Evolutionary conservation across 2,797 vertebrate genomes (phyloP).

Genomic region (Zalophus californianus): DNA sequence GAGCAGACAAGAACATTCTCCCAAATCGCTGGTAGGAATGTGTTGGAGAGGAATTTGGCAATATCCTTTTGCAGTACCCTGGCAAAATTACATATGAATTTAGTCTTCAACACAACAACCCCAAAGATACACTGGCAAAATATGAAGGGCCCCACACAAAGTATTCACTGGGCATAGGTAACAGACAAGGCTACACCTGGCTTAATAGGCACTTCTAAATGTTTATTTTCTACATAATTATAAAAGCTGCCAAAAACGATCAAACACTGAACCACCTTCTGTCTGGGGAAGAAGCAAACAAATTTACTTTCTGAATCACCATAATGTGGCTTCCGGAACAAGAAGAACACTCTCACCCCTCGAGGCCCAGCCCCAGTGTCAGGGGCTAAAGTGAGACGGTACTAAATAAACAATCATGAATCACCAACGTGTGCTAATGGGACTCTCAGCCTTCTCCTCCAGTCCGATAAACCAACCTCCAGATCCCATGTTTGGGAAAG

Average conservation of each 20-base stretch:
- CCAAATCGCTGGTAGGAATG: neutral
- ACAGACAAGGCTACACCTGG: neutral
- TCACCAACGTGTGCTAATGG: constrained; percentile 58
- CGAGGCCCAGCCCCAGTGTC: no score
- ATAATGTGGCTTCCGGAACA: constrained; percentile 69
- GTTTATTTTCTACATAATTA: constrained; percentile 68
- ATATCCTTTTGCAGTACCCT: neutral
- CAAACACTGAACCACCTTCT: constrained; percentile 62
- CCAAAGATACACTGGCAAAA: neutral
- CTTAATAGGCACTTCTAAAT: constrained; percentile 6
- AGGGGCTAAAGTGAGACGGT: no score
- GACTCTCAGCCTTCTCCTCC: neutral
- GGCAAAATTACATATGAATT: neutral
- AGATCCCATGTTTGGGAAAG: neutral
- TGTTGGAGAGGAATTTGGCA: neutral
- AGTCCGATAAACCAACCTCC: neutral
- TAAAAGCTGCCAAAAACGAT: constrained; percentile 59
- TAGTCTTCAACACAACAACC: neutral
- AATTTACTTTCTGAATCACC: constrained; percentile 66
- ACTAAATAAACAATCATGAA: constrained; percentile 56
- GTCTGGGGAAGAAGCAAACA: constrained; percentile 63
- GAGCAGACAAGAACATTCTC: no score
- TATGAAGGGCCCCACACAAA: neutral
- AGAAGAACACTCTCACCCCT: no score
- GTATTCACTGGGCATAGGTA: neutral